Conservation (phyloP, 2,888 invertebrate genomes). For the Ophion obscuratus region DNA sequence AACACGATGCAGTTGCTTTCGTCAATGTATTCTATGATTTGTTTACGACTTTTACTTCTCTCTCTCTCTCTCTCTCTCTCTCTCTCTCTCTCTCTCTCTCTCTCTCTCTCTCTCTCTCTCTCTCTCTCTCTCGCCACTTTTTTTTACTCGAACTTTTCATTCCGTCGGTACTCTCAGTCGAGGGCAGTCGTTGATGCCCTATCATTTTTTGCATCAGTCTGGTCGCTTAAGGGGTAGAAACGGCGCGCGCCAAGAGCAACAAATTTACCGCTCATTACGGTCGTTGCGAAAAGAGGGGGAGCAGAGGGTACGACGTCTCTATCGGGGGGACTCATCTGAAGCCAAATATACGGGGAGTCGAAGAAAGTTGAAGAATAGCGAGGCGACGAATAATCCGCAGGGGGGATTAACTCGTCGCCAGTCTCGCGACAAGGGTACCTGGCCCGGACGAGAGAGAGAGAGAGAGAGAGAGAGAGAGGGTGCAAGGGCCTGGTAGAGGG, state of each 20-base stretch:
- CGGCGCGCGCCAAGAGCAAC: slow-evolving; percentile 25
- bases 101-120: too few species aligned
- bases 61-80: not conserved
- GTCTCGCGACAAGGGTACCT: not conserved
- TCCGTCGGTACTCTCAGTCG: not conserved
- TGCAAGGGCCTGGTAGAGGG: not conserved
- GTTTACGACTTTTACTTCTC: not conserved
- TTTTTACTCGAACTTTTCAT: not conserved
- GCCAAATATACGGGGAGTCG: not conserved
- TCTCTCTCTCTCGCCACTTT: not conserved
- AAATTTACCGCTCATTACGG: slow-evolving; percentile 37
- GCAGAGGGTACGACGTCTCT: not conserved
- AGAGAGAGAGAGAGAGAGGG: slow-evolving; percentile 1
- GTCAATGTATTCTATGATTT: not conserved
- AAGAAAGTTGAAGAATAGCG: slow-evolving; percentile 10
- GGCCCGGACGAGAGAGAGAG: not conserved
- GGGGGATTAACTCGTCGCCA: slow-evolving; percentile 9
- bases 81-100: too few species aligned
- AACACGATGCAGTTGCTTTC: not conserved
- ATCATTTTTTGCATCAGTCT: slow-evolving; percentile 13
- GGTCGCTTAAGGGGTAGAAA: not conserved
- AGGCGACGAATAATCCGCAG: slow-evolving; percentile 24
- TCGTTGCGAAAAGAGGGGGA: slow-evolving; percentile 2
- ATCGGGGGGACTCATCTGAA: slow-evolving; percentile 2
- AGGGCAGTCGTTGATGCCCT: not conserved